Conservation (phyloP, 1,140 invertebrate genomes). For the Pseudomyrmex dendroicus region DNA sequence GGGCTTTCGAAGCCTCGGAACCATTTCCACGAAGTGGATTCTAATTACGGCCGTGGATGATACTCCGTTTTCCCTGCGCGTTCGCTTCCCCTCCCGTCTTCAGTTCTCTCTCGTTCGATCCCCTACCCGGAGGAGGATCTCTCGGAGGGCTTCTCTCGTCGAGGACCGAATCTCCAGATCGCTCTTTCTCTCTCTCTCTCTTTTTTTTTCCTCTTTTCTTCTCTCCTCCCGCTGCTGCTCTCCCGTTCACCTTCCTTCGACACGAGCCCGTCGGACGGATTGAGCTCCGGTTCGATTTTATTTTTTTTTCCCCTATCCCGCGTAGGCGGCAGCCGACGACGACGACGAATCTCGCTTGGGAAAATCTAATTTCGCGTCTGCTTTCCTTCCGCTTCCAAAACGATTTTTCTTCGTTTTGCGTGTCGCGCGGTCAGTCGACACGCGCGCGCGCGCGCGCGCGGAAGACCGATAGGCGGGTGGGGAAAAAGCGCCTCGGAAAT, state of each 20-base stretch:
- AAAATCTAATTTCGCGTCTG: constrained; percentile 70
- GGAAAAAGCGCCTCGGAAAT: constrained; percentile 10
- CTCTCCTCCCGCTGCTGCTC: constrained; percentile 1
- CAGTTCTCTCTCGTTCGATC: constrained; percentile 31
- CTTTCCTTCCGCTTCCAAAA: constrained; percentile 48
- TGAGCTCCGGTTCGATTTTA: constrained; percentile 31
- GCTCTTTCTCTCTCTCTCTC: constrained; percentile 16
- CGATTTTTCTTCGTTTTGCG: constrained; percentile 57
- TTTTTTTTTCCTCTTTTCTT: constrained; percentile 6
- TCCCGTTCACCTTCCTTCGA: constrained; percentile 26
- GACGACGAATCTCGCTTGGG: constrained; percentile 43
- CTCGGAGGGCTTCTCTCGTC: neutral
- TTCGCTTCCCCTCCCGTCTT: constrained; percentile 43
- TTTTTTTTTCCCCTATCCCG: neutral
- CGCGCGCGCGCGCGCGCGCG: neutral
- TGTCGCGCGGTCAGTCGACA: constrained; percentile 53
- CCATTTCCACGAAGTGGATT: constrained; percentile 75
- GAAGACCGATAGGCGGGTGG: constrained; percentile 46
- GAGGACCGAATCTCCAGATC: constrained; percentile 40
- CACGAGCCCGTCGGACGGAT: constrained; percentile 38
- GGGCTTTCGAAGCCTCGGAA: constrained; percentile 62
- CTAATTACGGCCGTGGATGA: constrained; percentile 76
- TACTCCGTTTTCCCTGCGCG: constrained; percentile 61
- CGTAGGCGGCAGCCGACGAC: constrained; percentile 3
- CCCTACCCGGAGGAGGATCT: neutral